Percentiles rank a stretch among this genome's conserved stretches.
These are phyloP conservation scores for Drosophila teissieri DNA, from an alignment of 1,140 invertebrate genomes.

Conservation along the genomic window DNA sequence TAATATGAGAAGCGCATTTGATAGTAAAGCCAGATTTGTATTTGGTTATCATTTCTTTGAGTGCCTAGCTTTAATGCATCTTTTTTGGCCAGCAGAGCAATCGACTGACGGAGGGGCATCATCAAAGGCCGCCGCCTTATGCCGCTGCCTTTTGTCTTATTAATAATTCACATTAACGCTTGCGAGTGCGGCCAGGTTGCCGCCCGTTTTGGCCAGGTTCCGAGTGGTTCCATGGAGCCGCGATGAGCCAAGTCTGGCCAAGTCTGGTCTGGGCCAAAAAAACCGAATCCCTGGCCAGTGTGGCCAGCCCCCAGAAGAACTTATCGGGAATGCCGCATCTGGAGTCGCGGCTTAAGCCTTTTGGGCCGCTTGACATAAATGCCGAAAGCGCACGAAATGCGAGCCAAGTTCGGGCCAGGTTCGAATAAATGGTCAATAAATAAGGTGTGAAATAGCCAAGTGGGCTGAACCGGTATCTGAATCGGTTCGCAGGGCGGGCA, in stretches of 20 bases:
- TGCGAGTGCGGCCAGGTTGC: slow-evolving; percentile 79
- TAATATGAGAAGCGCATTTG: too few species aligned
- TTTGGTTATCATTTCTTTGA: background rate
- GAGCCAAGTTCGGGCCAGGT: slow-evolving; percentile 29
- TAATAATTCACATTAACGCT: slow-evolving; percentile 85
- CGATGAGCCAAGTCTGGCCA: background rate
- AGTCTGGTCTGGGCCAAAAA: slow-evolving; percentile 7
- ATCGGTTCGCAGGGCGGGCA: slow-evolving; percentile 1
- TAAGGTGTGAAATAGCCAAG: slow-evolving; percentile 83
- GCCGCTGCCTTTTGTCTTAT: slow-evolving; percentile 84
- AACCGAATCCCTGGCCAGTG: slow-evolving; percentile 37
- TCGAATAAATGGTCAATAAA: slow-evolving; percentile 73
- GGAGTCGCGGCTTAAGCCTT: slow-evolving; percentile 5
- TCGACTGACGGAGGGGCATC: slow-evolving; percentile 18
- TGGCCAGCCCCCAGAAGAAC: slow-evolving; percentile 65
- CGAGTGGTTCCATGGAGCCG: background rate
- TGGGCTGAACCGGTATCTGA: slow-evolving; percentile 47
- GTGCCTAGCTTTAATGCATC: slow-evolving; percentile 15
- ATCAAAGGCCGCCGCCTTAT: slow-evolving; percentile 71
- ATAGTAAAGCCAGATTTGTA: too few species aligned
- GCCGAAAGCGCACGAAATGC: slow-evolving; percentile 80
- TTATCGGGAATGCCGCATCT: slow-evolving; percentile 62
- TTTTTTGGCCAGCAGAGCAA: slow-evolving; percentile 18
- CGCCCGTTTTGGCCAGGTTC: slow-evolving; percentile 54
- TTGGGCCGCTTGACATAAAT: slow-evolving; percentile 66